Evolutionary conservation across 2,797 vertebrate species (phyloP).

Genomic region (Gobio occitaniae): DNA sequence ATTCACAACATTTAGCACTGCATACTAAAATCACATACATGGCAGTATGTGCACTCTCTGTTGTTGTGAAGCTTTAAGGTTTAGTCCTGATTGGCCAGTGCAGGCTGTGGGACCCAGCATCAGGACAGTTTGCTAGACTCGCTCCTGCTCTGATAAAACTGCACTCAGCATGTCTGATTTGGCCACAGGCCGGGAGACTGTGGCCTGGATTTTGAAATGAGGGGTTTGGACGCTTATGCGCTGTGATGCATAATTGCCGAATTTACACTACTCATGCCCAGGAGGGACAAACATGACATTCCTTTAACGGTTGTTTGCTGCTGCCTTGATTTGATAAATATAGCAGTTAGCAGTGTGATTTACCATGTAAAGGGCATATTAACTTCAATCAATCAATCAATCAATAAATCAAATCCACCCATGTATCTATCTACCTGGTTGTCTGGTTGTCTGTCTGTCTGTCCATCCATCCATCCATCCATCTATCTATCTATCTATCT

Average conservation of each 20-base stretch:
- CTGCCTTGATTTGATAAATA: not conserved
- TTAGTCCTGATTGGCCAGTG: not conserved
- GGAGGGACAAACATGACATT: constrained; percentile 10
- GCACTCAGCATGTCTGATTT: constrained; percentile 28
- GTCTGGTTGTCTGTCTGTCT: not conserved
- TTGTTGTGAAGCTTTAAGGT: not conserved
- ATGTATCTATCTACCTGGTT: too few species aligned
- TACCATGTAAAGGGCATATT: not conserved
- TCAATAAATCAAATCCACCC: not conserved
- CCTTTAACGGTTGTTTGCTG: not conserved
- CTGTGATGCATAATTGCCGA: constrained; percentile 14
- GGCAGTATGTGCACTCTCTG: not conserved
- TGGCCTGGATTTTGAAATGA: constrained; percentile 33
- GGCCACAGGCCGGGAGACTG: constrained; percentile 24
- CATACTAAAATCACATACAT: not conserved
- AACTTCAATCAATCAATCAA: not conserved
- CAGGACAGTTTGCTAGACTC: constrained; percentile 1
- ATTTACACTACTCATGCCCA: constrained; percentile 6
- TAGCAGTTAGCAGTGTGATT: not conserved
- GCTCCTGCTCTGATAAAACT: constrained; percentile 17
- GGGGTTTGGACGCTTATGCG: not conserved
- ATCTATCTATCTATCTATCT: not conserved
- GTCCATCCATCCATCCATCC: not conserved
- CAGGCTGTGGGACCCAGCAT: not conserved
- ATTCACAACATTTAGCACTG: not conserved